phyloP scores from a whole-genome alignment of 2,113 vertebrate species.

The Prinia subflava region DNA sequence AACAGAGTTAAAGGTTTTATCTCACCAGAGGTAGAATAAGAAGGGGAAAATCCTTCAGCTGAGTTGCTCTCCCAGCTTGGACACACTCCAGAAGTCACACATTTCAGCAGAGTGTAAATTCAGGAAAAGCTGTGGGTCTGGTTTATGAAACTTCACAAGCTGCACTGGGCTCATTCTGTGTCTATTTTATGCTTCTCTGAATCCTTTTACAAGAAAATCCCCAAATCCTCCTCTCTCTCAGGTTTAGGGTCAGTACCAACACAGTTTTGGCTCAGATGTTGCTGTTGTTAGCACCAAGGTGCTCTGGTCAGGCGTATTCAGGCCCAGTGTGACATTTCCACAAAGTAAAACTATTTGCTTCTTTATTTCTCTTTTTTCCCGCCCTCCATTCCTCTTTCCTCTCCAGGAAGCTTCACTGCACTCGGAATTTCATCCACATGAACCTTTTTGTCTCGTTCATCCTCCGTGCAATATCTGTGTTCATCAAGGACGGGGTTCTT shows the following conservation, averaged over 20 bases:
- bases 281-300: not conserved
- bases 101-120: not conserved
- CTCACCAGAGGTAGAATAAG: not conserved
- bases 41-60: not conserved
- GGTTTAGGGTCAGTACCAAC: not conserved
- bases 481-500: constrained; percentile 95
- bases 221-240: not conserved
- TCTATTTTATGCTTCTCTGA: not conserved
- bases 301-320: not conserved
- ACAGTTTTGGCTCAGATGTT: not conserved
- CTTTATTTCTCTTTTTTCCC: not conserved
- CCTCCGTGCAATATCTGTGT: constrained; percentile 93
- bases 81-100: not conserved
- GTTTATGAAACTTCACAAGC: not conserved
- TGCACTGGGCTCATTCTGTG: not conserved
- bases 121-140: not conserved
- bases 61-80: not conserved
- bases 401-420: constrained; percentile 94
- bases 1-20: not conserved
- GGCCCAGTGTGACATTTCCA: not conserved
- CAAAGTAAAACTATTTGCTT: fast-evolving
- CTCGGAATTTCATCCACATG: constrained; percentile 99
- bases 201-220: not conserved
- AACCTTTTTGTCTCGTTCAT: constrained; percentile 98
- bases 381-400: not conserved